Evolutionary conservation across 2,888 invertebrate genomes (phyloP), one percentile per base, ranked within the genome.

Genomic region (Anagyrus pseudococci): DNA sequence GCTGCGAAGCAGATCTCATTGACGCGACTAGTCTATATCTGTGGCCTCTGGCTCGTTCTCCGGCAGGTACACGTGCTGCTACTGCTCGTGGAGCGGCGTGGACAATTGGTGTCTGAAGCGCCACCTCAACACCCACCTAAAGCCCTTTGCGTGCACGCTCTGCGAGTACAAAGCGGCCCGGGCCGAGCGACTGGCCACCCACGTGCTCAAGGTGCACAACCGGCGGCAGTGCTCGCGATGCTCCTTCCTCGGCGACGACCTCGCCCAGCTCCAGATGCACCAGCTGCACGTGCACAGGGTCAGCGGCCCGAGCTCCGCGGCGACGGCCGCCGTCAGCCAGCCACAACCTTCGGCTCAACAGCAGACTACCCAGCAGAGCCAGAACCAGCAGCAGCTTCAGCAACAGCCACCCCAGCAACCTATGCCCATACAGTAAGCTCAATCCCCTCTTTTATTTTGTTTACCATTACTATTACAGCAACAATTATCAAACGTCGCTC

Each of bases 131-230:
- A 95, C 94, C 37, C 95, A 96, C 81, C 86, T 94, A 77, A 95
- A 95, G 82, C 94, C 94, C 47, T 96, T 93, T 81, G 90, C 92
- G 59, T 96, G 95, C 81, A 89, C 90, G 72, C 85, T 95, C 58
- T 96, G 95, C 83, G 94, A 95, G 81, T 96, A 95, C 83, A 95
- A 94, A 84, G 95, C 95, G 62, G 95, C 95, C 60, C 87, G 95
- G 71, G 92, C 94, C 50, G 95, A 96, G 82, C 86, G 95, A 59
- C 85, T 95, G 65, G 91, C 94, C 67, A 94, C 94, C 7, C 95
- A 95, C 82, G 93, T 94, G 56, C 85, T 92, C 70, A 94, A 94
- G 82, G 94, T 95, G 67, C 95, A 96, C 83, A 94, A 94, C 82
- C 94, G 94, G 82, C 87, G 93, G 73, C 91, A 93, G 33, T 96